Evolutionary conservation across 2,797 vertebrate genomes (phyloP).

Genomic region (Emydoidea blandingii): DNA sequence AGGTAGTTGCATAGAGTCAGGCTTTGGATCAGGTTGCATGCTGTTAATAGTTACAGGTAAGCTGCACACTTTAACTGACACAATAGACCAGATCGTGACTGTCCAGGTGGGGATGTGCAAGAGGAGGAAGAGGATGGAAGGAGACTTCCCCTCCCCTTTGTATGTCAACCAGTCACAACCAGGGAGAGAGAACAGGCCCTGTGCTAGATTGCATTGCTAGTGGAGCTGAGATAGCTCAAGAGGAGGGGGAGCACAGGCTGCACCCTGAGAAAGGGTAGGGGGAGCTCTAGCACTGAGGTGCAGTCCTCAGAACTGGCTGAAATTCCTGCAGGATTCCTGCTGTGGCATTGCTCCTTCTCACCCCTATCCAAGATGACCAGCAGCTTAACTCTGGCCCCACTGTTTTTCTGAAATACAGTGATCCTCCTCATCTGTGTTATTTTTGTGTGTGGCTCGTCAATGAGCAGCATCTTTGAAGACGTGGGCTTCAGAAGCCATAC

Average conservation of each 20-base stretch:
- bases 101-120: background rate
- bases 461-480: background rate
- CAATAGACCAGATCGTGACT: background rate
- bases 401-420: background rate
- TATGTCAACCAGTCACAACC: background rate
- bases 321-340: background rate
- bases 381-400: background rate
- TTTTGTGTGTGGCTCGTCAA: background rate
- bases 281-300: background rate
- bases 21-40: conserved; percentile 5
- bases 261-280: background rate
- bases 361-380: background rate
- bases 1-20: background rate
- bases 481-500: background rate
- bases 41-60: background rate
- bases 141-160: background rate
- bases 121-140: background rate
- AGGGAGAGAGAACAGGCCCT: background rate
- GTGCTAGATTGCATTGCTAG: background rate
- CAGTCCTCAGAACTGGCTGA: background rate
- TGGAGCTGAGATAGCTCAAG: background rate
- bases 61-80: background rate
- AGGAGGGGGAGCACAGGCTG: background rate
- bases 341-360: background rate
- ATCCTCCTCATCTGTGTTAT: background rate